phyloP scores from a whole-genome alignment of 2,797 vertebrate genomes.

The Masticophis lateralis region DNA sequence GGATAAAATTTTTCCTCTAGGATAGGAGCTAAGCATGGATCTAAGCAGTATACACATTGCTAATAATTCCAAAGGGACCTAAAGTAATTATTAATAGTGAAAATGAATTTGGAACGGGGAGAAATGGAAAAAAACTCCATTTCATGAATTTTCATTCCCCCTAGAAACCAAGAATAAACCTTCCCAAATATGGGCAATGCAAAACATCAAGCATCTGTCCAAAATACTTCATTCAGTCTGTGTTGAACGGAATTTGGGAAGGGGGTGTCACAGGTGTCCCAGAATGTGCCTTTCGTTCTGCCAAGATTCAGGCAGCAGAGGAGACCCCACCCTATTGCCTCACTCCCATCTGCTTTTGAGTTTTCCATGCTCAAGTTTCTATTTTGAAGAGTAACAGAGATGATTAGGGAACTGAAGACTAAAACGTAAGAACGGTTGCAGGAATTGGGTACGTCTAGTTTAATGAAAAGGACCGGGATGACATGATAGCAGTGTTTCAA shows the following conservation, averaged over 20 bases:
- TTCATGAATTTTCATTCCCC: not conserved
- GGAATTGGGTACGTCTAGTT: not conserved
- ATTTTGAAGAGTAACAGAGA: not conserved
- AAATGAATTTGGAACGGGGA: not conserved
- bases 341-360: constrained; percentile 8
- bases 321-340: not conserved
- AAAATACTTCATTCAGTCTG: not conserved
- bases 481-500: not conserved
- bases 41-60: not conserved
- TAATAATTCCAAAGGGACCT: not conserved
- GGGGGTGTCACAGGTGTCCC: not conserved
- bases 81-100: not conserved
- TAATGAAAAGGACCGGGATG: not conserved
- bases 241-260: not conserved
- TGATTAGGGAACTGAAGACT: not conserved
- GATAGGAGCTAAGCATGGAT: not conserved
- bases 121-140: not conserved
- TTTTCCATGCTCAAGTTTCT: not conserved
- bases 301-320: not conserved
- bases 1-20: not conserved
- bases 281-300: not conserved
- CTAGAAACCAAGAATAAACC: not conserved
- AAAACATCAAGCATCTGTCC: not conserved
- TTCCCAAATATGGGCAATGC: not conserved
- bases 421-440: not conserved